Base-by-base conservation (phyloP, 2,797 vertebrate genomes). In the Gobionotothen gibberifrons region DNA sequence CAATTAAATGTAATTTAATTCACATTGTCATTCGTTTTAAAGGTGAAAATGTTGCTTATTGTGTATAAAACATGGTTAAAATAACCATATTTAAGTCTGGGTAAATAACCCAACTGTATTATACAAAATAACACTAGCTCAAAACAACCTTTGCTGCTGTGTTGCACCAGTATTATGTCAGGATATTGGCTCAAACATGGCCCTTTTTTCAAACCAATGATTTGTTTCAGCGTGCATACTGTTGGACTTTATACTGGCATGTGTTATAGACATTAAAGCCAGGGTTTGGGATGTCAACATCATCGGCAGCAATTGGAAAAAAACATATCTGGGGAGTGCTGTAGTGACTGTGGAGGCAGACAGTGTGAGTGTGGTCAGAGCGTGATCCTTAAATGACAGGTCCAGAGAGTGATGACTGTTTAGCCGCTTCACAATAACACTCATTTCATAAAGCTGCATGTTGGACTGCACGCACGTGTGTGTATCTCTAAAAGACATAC, bases 311-410 rank as follows among this genome's bases (percentile, higher is more conserved):
- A 47, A 56, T 36, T 78, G 84, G 81, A 89, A 85, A 88, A 81
- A 71, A 26, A 26, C 3, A 13, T 36, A 32, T 46, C 66, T 83
- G 75, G 59, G 72, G 81, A 82, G 76, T 80, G 73, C 74, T 53
- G 72, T 76, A 79, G 78, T 79, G 77, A 70, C 83, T 70, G 84
- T 65, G 65, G 89, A 92, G 87, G 84, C 82, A 93, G 90, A 89
- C 87, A 62, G 76, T 69, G 64, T 21, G 72, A 87, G 69, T 51
- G 86, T 72, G 82, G 90, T 91, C 78, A 90, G 85, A 85, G 78
- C 39, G 66, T 83, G 81, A 93, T 90, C 89, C 86, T 81, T 88
- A 93, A 95, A 94, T 94, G 87, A 94, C 91, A 88, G 84, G 87
- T 87, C 84, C 66, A 62, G 76, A 32, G 76, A 89, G 80, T 88